Evolutionary conservation across 2,113 vertebrate species (phyloP).

Genomic region (Castor canadensis): DNA sequence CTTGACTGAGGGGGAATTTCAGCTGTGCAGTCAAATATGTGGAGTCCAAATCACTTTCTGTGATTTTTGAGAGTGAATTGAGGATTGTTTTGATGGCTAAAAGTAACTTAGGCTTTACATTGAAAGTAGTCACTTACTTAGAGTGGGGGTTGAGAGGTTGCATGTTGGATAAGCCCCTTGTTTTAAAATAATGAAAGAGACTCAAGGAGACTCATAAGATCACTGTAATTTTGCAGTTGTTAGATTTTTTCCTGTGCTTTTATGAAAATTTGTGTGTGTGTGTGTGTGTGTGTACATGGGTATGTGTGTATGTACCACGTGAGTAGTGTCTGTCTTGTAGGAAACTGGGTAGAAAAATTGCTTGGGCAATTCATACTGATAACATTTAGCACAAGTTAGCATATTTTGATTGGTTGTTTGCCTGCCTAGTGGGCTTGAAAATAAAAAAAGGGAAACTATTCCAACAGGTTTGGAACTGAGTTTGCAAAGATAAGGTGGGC

Average conservation of each 20-base stretch:
- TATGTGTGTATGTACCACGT: background rate
- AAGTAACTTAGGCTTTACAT: background rate
- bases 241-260: background rate
- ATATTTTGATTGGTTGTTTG: constrained; percentile 55
- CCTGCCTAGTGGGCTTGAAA: background rate
- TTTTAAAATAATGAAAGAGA: constrained; percentile 50
- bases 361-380: background rate
- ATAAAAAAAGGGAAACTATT: background rate
- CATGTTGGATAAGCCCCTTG: background rate
- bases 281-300: background rate
- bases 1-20: background rate
- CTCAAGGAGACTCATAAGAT: background rate
- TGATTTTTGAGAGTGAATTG: background rate
- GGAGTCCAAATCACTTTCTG: background rate
- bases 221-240: constrained; percentile 5
- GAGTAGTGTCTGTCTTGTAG: background rate
- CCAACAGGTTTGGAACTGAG: background rate
- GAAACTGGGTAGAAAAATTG: constrained; percentile 37
- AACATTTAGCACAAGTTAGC: constrained; percentile 18
- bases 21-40: background rate
- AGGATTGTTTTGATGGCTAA: constrained; percentile 27
- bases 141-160: background rate
- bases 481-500: background rate
- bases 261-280: background rate
- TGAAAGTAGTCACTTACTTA: constrained; percentile 17